Base-by-base conservation (phyloP, 2,113 vertebrate genomes). In the Oophaga pumilio region DNA sequence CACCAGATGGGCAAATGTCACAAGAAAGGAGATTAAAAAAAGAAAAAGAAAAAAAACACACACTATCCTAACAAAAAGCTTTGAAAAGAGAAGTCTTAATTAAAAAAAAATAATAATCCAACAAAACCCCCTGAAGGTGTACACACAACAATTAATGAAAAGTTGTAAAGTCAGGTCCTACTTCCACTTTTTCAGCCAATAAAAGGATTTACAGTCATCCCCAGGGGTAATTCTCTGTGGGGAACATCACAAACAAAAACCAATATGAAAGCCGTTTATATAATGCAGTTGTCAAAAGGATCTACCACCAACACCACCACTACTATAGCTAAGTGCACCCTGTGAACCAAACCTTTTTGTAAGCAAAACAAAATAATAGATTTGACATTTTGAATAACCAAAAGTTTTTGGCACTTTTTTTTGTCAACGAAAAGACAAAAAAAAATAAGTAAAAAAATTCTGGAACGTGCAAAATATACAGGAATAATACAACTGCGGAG, bases 111-210 rank as follows among this genome's bases (percentile, higher is more conserved):
- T 33, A 17, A 62, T 62, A 43, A 22, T 18, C 56, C 28, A 8
- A 20, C 79, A 43, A 33, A 7, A 4, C 10, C 11, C 59, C 81
- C 81, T 68, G 18, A 69, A 69, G 81, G 81, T 52, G 43, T 24
- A 83, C 64, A 83, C 20, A 83, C 20, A 83, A 33, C 53, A 83
- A 83, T 68, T 68, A 66, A 43, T 9, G 43, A 50, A 24, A 68
- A 68, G 43, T 53, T 69, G 81, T 83, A 69, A 53, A 83, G n/a
- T 83, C 50, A 26, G n/a, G 15, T 26, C n/a, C n/a, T 15, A 43
- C 43, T 52, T 83, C 81, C 49, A 69, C 49, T 64, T 64, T 60
- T 62, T 62, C 43, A 83, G 57, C 80, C 81, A 68, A 53, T 68
- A 53, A 69, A 83, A 82, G 33, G 24, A 1, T 68, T 80, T 43